These are phyloP conservation scores for Echinometra lucunter DNA, from an alignment of 53 echinoderm and acorn worm genomes.

Conservation along the genomic window DNA sequence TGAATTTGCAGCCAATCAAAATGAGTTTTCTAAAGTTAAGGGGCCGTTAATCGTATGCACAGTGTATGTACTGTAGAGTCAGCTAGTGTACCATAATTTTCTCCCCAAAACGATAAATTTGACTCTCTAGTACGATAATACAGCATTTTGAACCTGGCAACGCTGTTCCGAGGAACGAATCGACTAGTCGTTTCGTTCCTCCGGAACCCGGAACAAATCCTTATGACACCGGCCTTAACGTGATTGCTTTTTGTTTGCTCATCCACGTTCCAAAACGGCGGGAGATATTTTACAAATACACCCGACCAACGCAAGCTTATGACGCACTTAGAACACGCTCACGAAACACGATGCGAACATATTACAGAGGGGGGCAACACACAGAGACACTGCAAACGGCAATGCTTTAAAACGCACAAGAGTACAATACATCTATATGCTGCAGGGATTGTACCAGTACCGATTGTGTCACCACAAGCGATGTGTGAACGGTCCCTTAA, in stretches of 20 bases:
- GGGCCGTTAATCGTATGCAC: too few species aligned
- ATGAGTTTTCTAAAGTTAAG: too few species aligned
- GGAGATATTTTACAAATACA: constrained; percentile 36
- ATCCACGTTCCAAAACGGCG: constrained; percentile 27
- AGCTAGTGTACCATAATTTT: too few species aligned
- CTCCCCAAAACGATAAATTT: too few species aligned
- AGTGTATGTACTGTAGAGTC: too few species aligned
- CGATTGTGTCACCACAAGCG: not conserved
- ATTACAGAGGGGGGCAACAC: not conserved
- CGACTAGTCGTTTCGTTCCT: too few species aligned
- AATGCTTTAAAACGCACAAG: not conserved
- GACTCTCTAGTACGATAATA: too few species aligned
- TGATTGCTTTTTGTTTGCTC: constrained; percentile 33
- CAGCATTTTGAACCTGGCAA: too few species aligned
- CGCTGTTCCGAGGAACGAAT: too few species aligned
- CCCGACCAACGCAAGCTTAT: constrained; percentile 18
- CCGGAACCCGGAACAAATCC: too few species aligned
- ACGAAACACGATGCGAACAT: not conserved
- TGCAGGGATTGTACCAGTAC: not conserved
- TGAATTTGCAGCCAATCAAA: too few species aligned
- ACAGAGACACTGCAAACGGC: not conserved
- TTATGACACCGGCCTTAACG: too few species aligned
- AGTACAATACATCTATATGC: not conserved
- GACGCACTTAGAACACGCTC: not conserved
- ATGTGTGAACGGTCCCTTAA: constrained; percentile 14